Evolutionary conservation across 2,888 invertebrate genomes (phyloP), one percentile per base, ranked within the genome.

Genomic region (Tricholauxania praeusta): DNA sequence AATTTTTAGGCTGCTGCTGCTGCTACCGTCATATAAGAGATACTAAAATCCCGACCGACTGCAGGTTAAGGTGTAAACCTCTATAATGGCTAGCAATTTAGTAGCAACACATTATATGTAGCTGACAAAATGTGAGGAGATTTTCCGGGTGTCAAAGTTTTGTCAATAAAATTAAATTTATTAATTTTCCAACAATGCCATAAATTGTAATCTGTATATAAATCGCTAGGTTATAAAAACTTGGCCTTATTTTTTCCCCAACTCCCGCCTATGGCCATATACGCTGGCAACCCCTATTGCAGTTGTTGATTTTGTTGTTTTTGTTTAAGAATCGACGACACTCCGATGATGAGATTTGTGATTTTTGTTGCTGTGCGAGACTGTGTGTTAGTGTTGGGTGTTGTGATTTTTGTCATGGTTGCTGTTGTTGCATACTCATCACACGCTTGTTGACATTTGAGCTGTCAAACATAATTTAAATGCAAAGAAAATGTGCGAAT

Each of bases 141-240:
- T 49, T 64, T 72, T 69, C 69, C 74, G 75, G 71, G 69, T 74
- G 72, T 66, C 67, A 75, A 76, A 77, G 72, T 77, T 77, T 75
- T 73, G 74, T 72, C 73, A 78, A 77, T 79, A 78, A 79, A 79
- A 77, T 74, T 75, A 77, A 77, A 77, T 78, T 77, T 78, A 78
- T 79, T 77, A 76, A 79, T 76, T 77, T 77, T 71, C 51, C 57
- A 57, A 72, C 72, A 76, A 72, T 72, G 73, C 51, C 75, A 72
- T 77, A 75, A 75, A 76, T 77, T 71, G 75, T 49, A 32, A 60
- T 71, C 72, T 69, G 66, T 47, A n/a, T 51, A 70, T 74, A 74
- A 74, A 71, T 74, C 69, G 69, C 52, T 66, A 7, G 39, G 55
- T 47, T 67, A 15, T 39, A 55, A 55, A 67, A 57, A 57, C 48